A percentile compares a stretch with the other conserved stretches of the same genome.
Evolutionary conservation across 2,113 vertebrate genomes (phyloP).

Genomic region (Campylorhamphus procurvoides): DNA sequence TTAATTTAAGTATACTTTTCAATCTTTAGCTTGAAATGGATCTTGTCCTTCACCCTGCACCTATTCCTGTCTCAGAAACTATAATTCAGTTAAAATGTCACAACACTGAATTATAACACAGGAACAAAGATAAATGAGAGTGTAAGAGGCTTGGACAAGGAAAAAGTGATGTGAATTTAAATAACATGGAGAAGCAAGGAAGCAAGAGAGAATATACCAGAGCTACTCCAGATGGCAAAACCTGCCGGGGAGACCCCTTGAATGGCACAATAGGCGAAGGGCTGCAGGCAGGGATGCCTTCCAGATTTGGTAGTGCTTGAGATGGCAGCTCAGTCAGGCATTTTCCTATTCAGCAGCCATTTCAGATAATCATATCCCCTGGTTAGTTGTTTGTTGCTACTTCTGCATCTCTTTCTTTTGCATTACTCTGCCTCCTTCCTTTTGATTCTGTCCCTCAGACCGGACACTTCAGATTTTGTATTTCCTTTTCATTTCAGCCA

Average conservation of each 20-base stretch:
- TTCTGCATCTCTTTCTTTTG: background rate
- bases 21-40: background rate
- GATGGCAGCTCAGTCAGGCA: background rate
- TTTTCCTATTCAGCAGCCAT: background rate
- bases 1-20: background rate
- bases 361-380: background rate
- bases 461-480: background rate
- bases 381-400: background rate
- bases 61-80: background rate
- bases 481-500: background rate
- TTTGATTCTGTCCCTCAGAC: background rate
- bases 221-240: background rate
- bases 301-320: background rate
- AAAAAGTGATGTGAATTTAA: background rate
- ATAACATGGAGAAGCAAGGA: background rate
- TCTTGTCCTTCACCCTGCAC: background rate
- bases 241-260: background rate
- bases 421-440: background rate
- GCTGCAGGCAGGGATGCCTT: background rate
- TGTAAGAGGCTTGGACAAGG: background rate
- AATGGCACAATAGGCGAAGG: accelerated
- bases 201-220: background rate
- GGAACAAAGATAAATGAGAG: background rate
- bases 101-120: background rate
- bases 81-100: background rate